These are phyloP conservation scores for Nyctibius grandis DNA, from an alignment of 2,797 vertebrate species.

Conservation along the genomic window DNA sequence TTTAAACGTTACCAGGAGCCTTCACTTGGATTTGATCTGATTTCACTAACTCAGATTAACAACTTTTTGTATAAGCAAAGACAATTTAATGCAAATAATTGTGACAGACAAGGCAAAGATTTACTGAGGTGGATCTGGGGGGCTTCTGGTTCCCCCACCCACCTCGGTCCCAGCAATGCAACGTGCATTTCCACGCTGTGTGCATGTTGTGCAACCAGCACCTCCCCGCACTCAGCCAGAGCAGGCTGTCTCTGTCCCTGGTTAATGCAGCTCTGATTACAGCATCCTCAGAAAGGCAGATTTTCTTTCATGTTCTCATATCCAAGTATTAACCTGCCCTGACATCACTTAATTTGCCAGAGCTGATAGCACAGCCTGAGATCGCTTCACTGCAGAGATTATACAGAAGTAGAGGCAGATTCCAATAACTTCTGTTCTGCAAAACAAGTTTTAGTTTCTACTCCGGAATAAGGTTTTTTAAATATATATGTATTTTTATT, in stretches of 20 bases:
- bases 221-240: not conserved
- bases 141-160: not conserved
- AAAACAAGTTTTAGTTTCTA: not conserved
- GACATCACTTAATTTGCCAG: not conserved
- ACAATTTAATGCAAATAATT: not conserved
- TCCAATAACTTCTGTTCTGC: not conserved
- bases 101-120: not conserved
- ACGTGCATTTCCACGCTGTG: not conserved
- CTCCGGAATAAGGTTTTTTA: not conserved
- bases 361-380: not conserved
- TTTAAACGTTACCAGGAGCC: not conserved
- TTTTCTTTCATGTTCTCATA: conserved; percentile 5
- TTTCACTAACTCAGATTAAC: not conserved
- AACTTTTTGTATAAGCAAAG: not conserved
- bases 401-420: not conserved
- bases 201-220: not conserved
- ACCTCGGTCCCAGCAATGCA: not conserved
- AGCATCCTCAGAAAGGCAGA: not conserved
- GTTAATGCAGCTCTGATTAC: not conserved
- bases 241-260: not conserved
- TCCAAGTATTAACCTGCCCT: conserved; percentile 17
- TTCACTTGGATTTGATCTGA: not conserved
- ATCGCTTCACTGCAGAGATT: not conserved
- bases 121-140: not conserved
- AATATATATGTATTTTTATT: not conserved